A percentile compares a stretch with the other conserved stretches of the same genome.
Evolutionary conservation across 2,888 invertebrate species (phyloP).

Genomic region (Vesta saturnalis): DNA sequence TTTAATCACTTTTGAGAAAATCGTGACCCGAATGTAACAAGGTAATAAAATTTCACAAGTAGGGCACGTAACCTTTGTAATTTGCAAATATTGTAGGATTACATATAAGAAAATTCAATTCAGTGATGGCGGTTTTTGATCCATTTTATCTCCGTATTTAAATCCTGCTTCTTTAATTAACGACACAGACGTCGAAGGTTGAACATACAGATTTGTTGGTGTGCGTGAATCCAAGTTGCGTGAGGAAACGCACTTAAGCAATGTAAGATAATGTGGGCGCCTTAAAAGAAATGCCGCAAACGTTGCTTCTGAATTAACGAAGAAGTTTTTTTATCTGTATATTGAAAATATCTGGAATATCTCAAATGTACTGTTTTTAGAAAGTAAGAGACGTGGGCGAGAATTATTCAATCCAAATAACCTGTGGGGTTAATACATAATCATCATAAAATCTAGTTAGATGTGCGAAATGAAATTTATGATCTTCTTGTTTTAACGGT

Average conservation of each 20-base stretch:
- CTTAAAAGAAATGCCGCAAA: slow-evolving; percentile 29
- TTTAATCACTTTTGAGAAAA: slow-evolving; percentile 23
- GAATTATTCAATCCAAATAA: slow-evolving; percentile 14
- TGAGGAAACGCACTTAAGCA: slow-evolving; percentile 34
- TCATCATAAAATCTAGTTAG: neutral
- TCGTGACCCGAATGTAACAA: slow-evolving; percentile 12
- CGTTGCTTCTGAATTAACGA: slow-evolving; percentile 33
- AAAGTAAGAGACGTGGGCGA: slow-evolving; percentile 11
- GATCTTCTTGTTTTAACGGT: neutral
- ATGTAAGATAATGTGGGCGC: slow-evolving; percentile 33
- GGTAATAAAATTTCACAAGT: neutral
- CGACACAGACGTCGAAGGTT: slow-evolving; percentile 28
- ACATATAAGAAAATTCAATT: slow-evolving; percentile 30
- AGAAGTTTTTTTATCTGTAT: slow-evolving; percentile 7
- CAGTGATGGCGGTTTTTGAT: slow-evolving; percentile 25
- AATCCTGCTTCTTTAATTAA: slow-evolving; percentile 27
- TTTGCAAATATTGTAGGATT: too few relatives aligned
- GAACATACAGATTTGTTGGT: slow-evolving; percentile 31
- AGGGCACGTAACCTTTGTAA: slow-evolving; percentile 14
- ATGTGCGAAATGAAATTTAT: too few relatives aligned
- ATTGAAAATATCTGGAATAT: slow-evolving; percentile 22
- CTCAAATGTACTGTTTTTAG: slow-evolving; percentile 17
- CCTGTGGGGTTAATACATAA: neutral
- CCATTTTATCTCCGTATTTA: slow-evolving; percentile 18
- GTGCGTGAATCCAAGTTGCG: slow-evolving; percentile 34